A percentile compares a stretch with the other conserved stretches of the same genome.
phyloP scores from a whole-genome alignment of 1,140 invertebrate genomes.

The Drosophila serrata region DNA sequence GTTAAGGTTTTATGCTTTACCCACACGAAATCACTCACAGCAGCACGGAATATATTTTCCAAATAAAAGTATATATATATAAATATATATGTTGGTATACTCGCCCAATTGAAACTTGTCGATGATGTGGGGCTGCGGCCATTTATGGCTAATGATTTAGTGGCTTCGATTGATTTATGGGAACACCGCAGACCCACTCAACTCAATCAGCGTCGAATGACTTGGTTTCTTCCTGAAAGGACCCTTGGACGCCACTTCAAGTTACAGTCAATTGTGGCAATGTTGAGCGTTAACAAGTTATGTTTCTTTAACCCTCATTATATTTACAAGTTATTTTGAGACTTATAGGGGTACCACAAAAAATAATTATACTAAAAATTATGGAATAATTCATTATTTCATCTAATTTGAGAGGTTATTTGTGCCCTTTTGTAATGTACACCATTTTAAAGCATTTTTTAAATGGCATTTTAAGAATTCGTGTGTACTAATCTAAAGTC shows the following conservation, averaged over 20 bases:
- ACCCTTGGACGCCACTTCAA: background rate
- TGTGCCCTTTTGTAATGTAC: background rate
- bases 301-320: too few relatives aligned
- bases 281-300: background rate
- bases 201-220: conserved; percentile 26
- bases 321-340: too few relatives aligned
- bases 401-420: background rate
- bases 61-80: conserved; percentile 4
- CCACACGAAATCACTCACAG: conserved; percentile 57
- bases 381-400: background rate
- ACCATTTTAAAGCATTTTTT: too few relatives aligned
- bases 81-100: conserved; percentile 1
- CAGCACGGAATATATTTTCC: conserved; percentile 1
- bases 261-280: conserved; percentile 10
- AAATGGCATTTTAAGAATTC: too few relatives aligned
- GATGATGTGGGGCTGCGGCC: conserved; percentile 19
- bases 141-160: conserved; percentile 53
- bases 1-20: conserved; percentile 58
- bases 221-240: conserved; percentile 12
- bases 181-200: conserved; percentile 6
- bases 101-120: conserved; percentile 28
- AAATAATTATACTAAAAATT: background rate
- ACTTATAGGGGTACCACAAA: background rate
- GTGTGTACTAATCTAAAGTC: too few relatives aligned
- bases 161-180: conserved; percentile 40